Percentiles rank a stretch among this genome's conserved stretches.
Evolutionary conservation across 2,888 invertebrate species (phyloP).

Genomic region (Bibio marci): DNA sequence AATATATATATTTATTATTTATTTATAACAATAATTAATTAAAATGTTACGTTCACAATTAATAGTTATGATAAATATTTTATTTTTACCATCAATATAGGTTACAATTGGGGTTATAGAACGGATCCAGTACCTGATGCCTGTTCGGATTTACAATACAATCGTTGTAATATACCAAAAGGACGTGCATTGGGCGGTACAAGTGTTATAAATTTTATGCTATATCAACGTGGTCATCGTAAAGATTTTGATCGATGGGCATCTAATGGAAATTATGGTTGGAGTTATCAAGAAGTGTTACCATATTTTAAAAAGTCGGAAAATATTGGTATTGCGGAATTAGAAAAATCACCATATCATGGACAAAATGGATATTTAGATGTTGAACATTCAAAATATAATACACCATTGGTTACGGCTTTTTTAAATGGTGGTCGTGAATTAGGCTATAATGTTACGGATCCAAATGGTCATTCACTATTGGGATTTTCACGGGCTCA

Average conservation of each 20-base stretch:
- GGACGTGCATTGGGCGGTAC: constrained; percentile 72
- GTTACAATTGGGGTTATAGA: constrained; percentile 59
- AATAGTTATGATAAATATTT: too few species aligned
- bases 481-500: constrained; percentile 54
- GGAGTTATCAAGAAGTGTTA: constrained; percentile 56
- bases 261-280: constrained; percentile 59
- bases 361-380: constrained; percentile 49
- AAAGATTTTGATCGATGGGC: constrained; percentile 71
- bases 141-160: constrained; percentile 30
- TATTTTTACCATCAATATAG: too few species aligned
- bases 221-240: constrained; percentile 68
- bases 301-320: constrained; percentile 68
- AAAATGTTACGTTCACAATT: too few species aligned
- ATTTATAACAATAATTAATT: too few species aligned
- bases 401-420: constrained; percentile 39
- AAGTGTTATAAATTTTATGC: constrained; percentile 70
- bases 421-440: constrained; percentile 51
- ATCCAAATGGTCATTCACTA: constrained; percentile 48
- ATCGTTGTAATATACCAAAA: constrained; percentile 40
- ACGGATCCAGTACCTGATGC: constrained; percentile 41
- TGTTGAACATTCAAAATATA: constrained; percentile 46
- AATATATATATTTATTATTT: too few species aligned
- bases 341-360: constrained; percentile 46
- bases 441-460: constrained; percentile 49
- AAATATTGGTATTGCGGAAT: constrained; percentile 39